phyloP scores from a whole-genome alignment of 2,888 invertebrate species.

The Catocala fraxini region DNA sequence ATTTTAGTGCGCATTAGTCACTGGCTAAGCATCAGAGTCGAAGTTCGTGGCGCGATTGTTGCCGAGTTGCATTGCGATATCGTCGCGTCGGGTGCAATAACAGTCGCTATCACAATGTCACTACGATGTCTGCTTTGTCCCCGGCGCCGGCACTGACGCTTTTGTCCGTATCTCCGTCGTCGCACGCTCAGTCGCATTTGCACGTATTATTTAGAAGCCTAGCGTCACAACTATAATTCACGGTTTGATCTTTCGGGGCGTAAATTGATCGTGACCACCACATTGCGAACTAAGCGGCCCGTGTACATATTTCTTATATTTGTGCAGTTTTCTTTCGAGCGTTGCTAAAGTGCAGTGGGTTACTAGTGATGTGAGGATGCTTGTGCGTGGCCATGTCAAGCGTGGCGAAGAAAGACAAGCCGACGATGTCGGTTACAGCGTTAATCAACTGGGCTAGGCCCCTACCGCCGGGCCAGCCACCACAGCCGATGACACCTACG shows the following conservation, averaged over 20 bases:
- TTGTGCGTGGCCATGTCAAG: conserved; percentile 84
- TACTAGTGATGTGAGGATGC: conserved; percentile 84
- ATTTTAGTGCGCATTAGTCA: conserved; percentile 84
- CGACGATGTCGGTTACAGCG: conserved; percentile 95
- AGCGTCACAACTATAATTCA: conserved; percentile 58
- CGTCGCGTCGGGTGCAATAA: conserved; percentile 73
- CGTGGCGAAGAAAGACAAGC: conserved; percentile 95
- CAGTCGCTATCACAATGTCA: conserved; percentile 85
- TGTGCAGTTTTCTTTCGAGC: conserved; percentile 58
- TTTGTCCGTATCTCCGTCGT: conserved; percentile 60
- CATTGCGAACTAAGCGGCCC: conserved; percentile 51
- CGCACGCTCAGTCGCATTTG: conserved; percentile 56
- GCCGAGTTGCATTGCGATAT: conserved; percentile 75
- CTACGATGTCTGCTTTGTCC: conserved; percentile 77
- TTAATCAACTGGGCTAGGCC: conserved; percentile 92
- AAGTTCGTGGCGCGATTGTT: conserved; percentile 72
- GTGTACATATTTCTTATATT: conserved; percentile 53
- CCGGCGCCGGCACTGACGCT: conserved; percentile 64
- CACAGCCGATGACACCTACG: conserved; percentile 72
- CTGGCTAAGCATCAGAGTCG: conserved; percentile 73
- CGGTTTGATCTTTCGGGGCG: conserved; percentile 54
- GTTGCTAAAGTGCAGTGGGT: conserved; percentile 64
- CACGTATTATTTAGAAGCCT: conserved; percentile 60
- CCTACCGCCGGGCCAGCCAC: conserved; percentile 73
- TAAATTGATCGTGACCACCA: conserved; percentile 63